Percentiles rank a stretch among this genome's conserved stretches.
Evolutionary conservation across 2,888 invertebrate species (phyloP).

Genomic region (Nudaria mundana): DNA sequence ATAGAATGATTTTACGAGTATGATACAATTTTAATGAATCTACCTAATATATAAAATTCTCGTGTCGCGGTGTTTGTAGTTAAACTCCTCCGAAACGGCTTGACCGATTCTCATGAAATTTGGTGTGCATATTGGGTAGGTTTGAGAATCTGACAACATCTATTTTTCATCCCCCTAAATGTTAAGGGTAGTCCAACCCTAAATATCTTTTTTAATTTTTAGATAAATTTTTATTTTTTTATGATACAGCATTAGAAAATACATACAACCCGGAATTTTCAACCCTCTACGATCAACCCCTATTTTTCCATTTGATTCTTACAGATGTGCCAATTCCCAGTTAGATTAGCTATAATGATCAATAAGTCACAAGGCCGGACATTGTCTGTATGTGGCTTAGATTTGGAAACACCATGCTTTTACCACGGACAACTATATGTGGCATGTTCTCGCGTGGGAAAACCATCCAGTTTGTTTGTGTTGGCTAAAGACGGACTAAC

Average conservation of each 20-base stretch:
- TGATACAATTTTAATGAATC: no score
- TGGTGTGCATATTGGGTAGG: background rate
- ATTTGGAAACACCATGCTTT: slow-evolving; percentile 37
- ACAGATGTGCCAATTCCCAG: background rate
- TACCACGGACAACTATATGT: slow-evolving; percentile 49
- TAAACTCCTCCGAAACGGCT: no score
- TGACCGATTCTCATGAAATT: slow-evolving; percentile 1
- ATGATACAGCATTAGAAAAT: no score
- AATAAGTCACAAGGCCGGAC: slow-evolving; percentile 4
- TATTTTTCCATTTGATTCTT: background rate
- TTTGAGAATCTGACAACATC: no score
- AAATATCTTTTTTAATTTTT: no score
- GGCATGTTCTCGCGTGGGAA: slow-evolving; percentile 32
- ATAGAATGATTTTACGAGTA: no score
- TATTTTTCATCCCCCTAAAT: background rate
- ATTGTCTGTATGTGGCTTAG: background rate
- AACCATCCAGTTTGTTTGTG: slow-evolving; percentile 31
- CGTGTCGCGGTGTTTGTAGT: no score
- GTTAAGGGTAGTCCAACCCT: no score
- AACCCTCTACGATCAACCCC: no score
- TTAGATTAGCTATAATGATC: background rate
- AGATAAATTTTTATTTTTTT: no score
- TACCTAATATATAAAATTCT: no score
- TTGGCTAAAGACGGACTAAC: slow-evolving; percentile 29
- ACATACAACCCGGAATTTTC: no score